Evolutionary conservation across 2,797 vertebrate species (phyloP), one percentile per base, ranked within the genome.

Genomic region (Eospalax fontanierii): DNA sequence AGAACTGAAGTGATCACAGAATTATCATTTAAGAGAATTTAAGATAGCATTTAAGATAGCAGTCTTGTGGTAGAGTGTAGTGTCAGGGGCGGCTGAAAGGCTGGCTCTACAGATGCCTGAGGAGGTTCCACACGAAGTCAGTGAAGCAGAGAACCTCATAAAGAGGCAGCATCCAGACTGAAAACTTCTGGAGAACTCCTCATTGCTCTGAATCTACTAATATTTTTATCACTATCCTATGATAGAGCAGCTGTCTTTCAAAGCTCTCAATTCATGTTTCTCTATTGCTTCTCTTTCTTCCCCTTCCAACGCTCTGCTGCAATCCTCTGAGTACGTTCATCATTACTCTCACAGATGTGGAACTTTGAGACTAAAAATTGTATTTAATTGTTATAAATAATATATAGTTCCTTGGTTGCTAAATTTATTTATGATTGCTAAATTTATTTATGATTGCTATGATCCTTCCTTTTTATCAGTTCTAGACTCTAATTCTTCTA

Each of bases 1-100:
- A 83, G 57, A 89, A 78, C 70, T 87, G 46, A 91, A 76, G 30
- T 86, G 61, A 68, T 86, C 38, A 87, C 43, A 54, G 71, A 95
- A 89, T 94, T 78, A 30, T 33, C 83, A 50, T 26, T 93, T 86
- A 88, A 70, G 43, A 89, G 89, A 28, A 30, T 92, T 43, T 26
- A 14, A 71, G 54, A 43, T 14, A 68, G 35, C 22, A 83, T 16
- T 54, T 38, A n/a, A n/a, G n/a, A 40, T 50, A n/a, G 8, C 84
- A 83, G 68, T 61, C 38, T 76, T 68, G 22, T 40, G 18, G 1
- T 22, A 12, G 6, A 82, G 33, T 50, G 38, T 73, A 21, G 12
- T 50, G 9, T 88, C 46, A 18, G 19, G 43, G n/a, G 10, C 35
- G 18, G 7, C 30, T 22, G 46, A 80, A 15, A 61, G 61, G 28